A percentile compares a stretch with the other conserved stretches of the same genome.
phyloP scores from a whole-genome alignment of 2,113 vertebrate genomes.

The Megaceryle torquata region DNA sequence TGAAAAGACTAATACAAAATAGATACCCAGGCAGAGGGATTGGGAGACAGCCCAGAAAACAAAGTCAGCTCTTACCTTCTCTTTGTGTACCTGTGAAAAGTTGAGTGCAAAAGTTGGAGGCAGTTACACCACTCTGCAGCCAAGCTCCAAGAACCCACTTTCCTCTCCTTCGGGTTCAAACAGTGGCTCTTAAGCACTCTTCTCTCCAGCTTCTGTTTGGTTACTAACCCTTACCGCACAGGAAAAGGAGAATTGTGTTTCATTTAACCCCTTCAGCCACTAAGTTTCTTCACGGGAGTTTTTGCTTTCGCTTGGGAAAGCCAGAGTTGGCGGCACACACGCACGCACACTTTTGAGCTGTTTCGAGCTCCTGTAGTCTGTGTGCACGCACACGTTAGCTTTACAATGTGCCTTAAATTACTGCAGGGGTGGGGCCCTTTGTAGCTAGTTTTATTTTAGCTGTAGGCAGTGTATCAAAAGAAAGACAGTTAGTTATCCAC shows the following conservation, averaged over 20 bases:
- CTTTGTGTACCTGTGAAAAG: neutral
- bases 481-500: neutral
- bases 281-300: neutral
- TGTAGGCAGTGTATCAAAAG: slow-evolving; percentile 12
- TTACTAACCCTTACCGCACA: slow-evolving; percentile 59
- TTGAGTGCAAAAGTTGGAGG: neutral
- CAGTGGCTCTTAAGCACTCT: neutral
- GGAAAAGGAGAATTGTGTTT: slow-evolving; percentile 71
- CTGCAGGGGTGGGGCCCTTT: slow-evolving; percentile 49
- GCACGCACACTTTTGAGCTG: neutral
- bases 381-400: neutral
- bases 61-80: slow-evolving; percentile 30
- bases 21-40: neutral
- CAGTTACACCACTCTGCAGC: neutral
- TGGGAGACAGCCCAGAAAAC: neutral
- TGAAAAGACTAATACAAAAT: neutral
- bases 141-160: neutral
- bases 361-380: neutral
- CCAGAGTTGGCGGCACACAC: neutral
- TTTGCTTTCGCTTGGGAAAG: slow-evolving; percentile 5
- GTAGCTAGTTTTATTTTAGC: slow-evolving; percentile 32
- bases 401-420: neutral
- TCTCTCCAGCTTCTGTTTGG: slow-evolving; percentile 55
- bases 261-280: slow-evolving; percentile 66
- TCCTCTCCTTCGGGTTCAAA: neutral